Conservation (phyloP, 2,888 invertebrate genomes). For the Griposia aprilina region DNA sequence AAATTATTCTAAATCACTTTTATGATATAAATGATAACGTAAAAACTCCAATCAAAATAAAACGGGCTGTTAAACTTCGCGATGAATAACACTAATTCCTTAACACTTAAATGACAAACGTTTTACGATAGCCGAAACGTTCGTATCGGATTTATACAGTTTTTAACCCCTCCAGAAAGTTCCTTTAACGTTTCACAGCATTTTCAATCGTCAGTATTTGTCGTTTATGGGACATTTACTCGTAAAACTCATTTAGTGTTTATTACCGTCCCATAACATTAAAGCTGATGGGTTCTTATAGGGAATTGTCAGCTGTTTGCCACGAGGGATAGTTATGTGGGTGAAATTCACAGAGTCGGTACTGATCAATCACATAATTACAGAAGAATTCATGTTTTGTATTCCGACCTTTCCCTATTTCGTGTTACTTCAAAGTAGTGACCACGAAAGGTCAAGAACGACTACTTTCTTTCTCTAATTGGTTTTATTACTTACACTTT, state of each 20-base stretch:
- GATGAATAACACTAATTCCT: slow-evolving; percentile 62
- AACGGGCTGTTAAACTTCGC: slow-evolving; percentile 50
- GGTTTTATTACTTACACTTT: slow-evolving; percentile 53
- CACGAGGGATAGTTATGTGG: slow-evolving; percentile 17
- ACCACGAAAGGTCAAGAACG: background rate
- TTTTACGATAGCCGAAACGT: slow-evolving; percentile 59
- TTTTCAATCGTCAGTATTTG: slow-evolving; percentile 61
- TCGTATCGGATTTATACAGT: slow-evolving; percentile 49
- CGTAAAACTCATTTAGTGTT: slow-evolving; percentile 65
- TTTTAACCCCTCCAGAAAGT: slow-evolving; percentile 60
- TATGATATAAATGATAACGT: slow-evolving; percentile 5
- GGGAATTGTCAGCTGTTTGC: slow-evolving; percentile 37
- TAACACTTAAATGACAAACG: slow-evolving; percentile 57
- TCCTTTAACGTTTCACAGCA: slow-evolving; percentile 51
- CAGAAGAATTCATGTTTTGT: background rate
- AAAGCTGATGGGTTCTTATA: slow-evolving; percentile 38
- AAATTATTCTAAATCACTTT: slow-evolving; percentile 12
- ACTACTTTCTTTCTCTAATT: slow-evolving; percentile 18
- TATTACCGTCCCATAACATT: slow-evolving; percentile 53
- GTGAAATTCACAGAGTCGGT: slow-evolving; percentile 10
- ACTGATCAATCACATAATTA: slow-evolving; percentile 14
- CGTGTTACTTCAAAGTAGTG: slow-evolving; percentile 8
- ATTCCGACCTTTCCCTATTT: background rate
- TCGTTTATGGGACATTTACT: slow-evolving; percentile 60
- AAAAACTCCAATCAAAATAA: slow-evolving; percentile 62